phyloP scores from a whole-genome alignment of 2,113 vertebrate species.

The Pyxicephalus adspersus region DNA sequence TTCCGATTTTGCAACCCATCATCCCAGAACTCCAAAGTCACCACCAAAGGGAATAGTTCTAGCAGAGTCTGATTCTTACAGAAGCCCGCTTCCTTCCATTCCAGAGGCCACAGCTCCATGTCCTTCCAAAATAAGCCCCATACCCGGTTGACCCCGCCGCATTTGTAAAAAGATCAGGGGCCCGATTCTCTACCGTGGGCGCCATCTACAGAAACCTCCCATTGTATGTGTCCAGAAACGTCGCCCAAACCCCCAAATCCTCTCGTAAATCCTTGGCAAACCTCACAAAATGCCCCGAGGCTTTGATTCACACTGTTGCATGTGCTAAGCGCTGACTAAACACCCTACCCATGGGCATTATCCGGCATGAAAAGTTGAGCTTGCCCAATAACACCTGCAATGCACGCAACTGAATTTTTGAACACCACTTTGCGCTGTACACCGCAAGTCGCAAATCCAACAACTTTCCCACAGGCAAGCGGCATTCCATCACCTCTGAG shows the following conservation, averaged over 20 bases:
- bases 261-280: not conserved
- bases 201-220: not conserved
- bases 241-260: not conserved
- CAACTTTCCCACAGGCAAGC: not conserved
- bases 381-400: too few species aligned
- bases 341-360: not conserved
- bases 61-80: not conserved
- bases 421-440: fast-evolving
- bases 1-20: not conserved
- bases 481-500: not conserved
- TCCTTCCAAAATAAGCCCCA: not conserved
- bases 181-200: not conserved
- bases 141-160: not conserved
- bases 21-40: not conserved
- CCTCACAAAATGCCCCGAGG: not conserved
- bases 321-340: not conserved
- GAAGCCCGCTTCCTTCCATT: not conserved
- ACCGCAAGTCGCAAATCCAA: not conserved
- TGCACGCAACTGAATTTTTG: not conserved
- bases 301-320: not conserved
- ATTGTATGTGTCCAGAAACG: not conserved
- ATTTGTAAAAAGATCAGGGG: not conserved
- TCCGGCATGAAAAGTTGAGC: not conserved
- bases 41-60: not conserved
- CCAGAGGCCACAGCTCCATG: not conserved